phyloP scores from a whole-genome alignment of 2,113 vertebrate species.

The Brienomyrus longianalis region DNA sequence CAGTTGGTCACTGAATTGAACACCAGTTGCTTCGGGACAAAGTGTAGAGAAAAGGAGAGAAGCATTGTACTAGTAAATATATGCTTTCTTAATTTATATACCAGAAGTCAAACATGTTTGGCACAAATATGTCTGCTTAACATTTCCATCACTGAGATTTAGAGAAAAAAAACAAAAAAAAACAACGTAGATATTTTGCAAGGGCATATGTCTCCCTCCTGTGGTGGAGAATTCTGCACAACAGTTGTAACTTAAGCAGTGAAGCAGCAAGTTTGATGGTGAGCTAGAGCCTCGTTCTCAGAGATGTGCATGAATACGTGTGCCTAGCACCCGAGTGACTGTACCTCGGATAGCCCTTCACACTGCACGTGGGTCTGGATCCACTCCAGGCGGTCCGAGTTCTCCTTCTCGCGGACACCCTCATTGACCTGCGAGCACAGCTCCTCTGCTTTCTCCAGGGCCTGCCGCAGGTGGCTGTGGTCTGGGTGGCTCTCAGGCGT shows the following conservation, averaged over 20 bases:
- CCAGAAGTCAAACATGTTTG: background rate
- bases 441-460: slow-evolving; percentile 94
- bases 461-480: slow-evolving; percentile 87
- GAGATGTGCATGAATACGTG: background rate
- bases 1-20: slow-evolving; percentile 99
- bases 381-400: slow-evolving; percentile 96
- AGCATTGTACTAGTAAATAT: background rate
- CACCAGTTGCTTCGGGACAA: slow-evolving; percentile 81
- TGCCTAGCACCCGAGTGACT: background rate
- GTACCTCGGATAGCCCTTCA: slow-evolving; percentile 93
- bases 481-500: slow-evolving; percentile 93
- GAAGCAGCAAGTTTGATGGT: too few relatives aligned
- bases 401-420: slow-evolving; percentile 95
- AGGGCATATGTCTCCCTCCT: slow-evolving; percentile 1
- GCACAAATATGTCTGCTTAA: background rate
- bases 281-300: background rate
- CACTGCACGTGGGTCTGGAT: slow-evolving; percentile 96
- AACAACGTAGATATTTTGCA: background rate
- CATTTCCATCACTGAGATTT: background rate
- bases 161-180: background rate
- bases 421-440: slow-evolving; percentile 97
- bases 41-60: background rate
- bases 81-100: background rate
- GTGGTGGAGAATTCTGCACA: background rate
- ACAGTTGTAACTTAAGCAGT: background rate